Conservation (phyloP, 37 sponge, comb jelly and placozoan genomes). For the Mnemiopsis leidyi region DNA sequence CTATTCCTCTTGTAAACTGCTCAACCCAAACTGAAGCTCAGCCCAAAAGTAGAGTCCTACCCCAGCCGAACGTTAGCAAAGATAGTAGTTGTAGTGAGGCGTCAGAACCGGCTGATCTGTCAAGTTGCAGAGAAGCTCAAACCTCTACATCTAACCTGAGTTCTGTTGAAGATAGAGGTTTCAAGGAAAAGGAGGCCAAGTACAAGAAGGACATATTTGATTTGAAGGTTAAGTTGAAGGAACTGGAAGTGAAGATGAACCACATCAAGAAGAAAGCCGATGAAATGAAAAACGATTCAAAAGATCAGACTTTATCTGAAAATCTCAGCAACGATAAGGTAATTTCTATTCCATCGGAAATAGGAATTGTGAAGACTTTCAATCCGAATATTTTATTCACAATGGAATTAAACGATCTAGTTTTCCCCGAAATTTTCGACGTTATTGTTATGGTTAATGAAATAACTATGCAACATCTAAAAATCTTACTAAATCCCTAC, state of each 20-base stretch:
- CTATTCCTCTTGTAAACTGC: background rate
- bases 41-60: background rate
- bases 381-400: too few relatives aligned
- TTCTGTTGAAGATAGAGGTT: background rate
- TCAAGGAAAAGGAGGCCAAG: background rate
- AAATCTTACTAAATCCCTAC: too few relatives aligned
- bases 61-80: background rate
- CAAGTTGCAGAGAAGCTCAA: background rate
- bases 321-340: slow-evolving; percentile 29
- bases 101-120: background rate
- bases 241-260: slow-evolving; percentile 24
- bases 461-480: too few relatives aligned
- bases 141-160: background rate
- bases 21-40: background rate
- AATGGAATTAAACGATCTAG: too few relatives aligned
- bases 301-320: background rate
- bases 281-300: background rate
- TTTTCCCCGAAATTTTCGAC: too few relatives aligned
- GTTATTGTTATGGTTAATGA: too few relatives aligned
- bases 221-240: slow-evolving; percentile 35
- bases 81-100: background rate
- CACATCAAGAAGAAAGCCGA: slow-evolving; percentile 34
- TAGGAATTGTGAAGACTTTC: too few relatives aligned
- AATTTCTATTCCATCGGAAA: background rate
- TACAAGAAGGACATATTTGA: slow-evolving; percentile 35